Base-by-base conservation (phyloP, 2,113 vertebrate genomes). In the Eidolon helvum region DNA sequence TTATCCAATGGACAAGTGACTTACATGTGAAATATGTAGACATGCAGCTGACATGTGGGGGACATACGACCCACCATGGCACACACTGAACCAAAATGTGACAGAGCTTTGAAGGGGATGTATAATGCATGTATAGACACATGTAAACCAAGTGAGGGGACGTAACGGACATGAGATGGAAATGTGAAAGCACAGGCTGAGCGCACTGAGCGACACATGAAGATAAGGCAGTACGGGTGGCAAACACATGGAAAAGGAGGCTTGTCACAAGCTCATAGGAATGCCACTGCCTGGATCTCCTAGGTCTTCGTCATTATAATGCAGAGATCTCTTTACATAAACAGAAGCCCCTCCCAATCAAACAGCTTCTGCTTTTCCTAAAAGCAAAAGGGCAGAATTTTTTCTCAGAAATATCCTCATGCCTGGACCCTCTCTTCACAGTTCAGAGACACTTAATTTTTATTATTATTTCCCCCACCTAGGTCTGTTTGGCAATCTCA, bases 231-330 rank as follows among this genome's bases (percentile, higher is more conserved):
- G 5, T 10, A 2, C 21, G 50, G 79, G 35, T 14, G 48, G 21
- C 26, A 16, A 24, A 1, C 35, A n/a, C 30, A 5, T 4, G 21
- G 59, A 68, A 45, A 26, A n/a, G 26, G 65, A 83, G 33, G n/a
- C 30, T 38, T 10, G 19, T 45, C 45, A 38, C 33, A 57, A 7
- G 5, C 11, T 15, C 48, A 0, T 0, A 43, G 28, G 59, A 30
- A 68, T 1, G n/a, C 30, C 21, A 21, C 43, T 4, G 11, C 21
- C 0, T 0, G 0, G 4, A n/a, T 38, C 45, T 21, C 68, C 30
- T 0, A 3, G 40, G 21, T 21, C 33, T 43, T 91, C 22, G 24
- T 65, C 10, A 11, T 19, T 30, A 48, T 10, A 33, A 5, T 24
- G 68, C 68, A 61, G 24, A 78, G 53, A 2, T 55, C 33, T 26